phyloP scores from a whole-genome alignment of 35 echinoderm and acorn worm genomes.

The Stichopus chloronotus region DNA sequence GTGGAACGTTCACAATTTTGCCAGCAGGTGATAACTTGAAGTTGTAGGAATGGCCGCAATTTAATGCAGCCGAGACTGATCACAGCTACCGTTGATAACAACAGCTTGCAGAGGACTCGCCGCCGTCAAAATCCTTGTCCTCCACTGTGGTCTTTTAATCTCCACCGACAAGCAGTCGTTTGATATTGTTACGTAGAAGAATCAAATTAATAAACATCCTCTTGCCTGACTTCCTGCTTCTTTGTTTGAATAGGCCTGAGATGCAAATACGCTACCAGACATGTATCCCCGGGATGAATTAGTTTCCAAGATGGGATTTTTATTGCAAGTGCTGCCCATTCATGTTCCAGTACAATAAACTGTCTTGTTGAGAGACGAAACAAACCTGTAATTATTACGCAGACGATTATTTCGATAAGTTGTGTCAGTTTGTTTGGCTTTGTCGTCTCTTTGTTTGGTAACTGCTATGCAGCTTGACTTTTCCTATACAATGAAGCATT shows the following conservation, averaged over 20 bases:
- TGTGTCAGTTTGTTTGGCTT: too few species aligned
- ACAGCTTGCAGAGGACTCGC: not conserved
- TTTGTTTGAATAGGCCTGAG: not conserved
- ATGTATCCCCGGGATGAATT: not conserved
- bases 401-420: too few species aligned
- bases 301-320: too few species aligned
- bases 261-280: not conserved
- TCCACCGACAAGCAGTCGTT: not conserved
- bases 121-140: not conserved
- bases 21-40: not conserved
- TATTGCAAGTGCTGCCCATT: too few species aligned
- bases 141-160: not conserved
- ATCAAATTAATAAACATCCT: conserved; percentile 6
- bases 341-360: too few species aligned
- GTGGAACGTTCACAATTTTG: not conserved
- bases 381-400: too few species aligned
- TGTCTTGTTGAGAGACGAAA: too few species aligned
- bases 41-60: not conserved
- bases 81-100: not conserved
- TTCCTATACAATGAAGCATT: too few species aligned
- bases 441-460: too few species aligned
- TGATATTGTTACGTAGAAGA: not conserved
- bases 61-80: not conserved
- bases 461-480: too few species aligned
- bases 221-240: not conserved